Conservation (phyloP, 1,140 invertebrate genomes). For the Diabrotica undecimpunctata region DNA sequence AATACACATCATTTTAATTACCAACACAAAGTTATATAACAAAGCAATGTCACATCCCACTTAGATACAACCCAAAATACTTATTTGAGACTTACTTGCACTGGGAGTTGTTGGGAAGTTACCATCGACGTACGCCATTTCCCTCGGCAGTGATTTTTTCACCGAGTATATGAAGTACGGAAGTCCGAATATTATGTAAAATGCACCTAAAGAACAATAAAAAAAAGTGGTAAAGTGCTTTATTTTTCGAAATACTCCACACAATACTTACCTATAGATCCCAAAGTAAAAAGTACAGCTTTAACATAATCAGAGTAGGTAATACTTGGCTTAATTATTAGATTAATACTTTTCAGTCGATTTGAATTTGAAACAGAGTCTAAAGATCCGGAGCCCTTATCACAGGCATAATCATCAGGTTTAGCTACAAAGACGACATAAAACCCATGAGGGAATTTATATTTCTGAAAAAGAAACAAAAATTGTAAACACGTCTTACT, state of each 20-base stretch:
- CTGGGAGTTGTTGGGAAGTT: conserved; percentile 20
- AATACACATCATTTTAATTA: no score
- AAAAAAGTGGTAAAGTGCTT: background rate
- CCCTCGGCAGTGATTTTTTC: conserved; percentile 37
- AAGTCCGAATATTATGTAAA: conserved; percentile 57
- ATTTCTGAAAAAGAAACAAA: conserved; percentile 53
- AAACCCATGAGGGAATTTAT: conserved; percentile 67
- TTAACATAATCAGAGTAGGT: conserved; percentile 59
- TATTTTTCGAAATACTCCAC: no score
- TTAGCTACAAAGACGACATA: conserved; percentile 81
- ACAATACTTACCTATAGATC: conserved; percentile 23
- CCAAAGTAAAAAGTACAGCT: conserved; percentile 55
- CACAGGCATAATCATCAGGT: conserved; percentile 69
- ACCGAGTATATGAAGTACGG: conserved; percentile 50
- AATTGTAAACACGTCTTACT: no score
- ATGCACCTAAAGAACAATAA: conserved; percentile 44
- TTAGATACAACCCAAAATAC: no score
- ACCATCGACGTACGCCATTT: conserved; percentile 38
- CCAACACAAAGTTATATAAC: no score
- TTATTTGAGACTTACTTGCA: conserved; percentile 14
- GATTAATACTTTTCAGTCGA: conserved; percentile 54
- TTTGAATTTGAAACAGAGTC: conserved; percentile 28
- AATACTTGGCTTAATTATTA: conserved; percentile 57
- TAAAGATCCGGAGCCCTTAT: conserved; percentile 42
- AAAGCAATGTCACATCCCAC: no score